Base-by-base conservation (phyloP, 1,140 invertebrate genomes). In the Caerostris extrusa region DNA sequence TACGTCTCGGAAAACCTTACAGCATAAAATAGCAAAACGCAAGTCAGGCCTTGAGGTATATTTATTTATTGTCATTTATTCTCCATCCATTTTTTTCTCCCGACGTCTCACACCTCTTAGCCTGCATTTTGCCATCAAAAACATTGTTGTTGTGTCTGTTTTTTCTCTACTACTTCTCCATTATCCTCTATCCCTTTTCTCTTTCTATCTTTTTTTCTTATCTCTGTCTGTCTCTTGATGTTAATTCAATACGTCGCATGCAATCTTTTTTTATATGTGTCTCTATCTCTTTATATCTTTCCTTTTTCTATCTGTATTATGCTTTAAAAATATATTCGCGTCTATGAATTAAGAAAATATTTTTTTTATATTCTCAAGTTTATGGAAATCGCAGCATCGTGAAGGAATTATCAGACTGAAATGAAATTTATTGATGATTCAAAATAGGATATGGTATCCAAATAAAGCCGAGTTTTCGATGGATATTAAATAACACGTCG, bases 21-120 rank as follows among this genome's bases (percentile, higher is more conserved):
- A 87, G 85, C 58, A 61, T 60, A 87, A 87, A 87, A 55, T 87
- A 58, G 55, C 85, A 5, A 87, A 87, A 87, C 85, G 58, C 85
- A 87, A 87, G 85, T 87, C 85, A 87, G 56, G 34, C 56, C 58
- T 87, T 12, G 85, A 87, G 85, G 85, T 87, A 87, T 82, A 71
- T 71, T 82, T 82, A 55, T 87, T 87, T 87, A 87, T 58, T 60
- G 56, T 82, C 55, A 82, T 82, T 82, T 82, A 57, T 82, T 82
- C 55, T 82, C 19, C 67, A 83, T 56, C 56, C 34, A 77, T n/a
- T n/a, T 77, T n/a, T 87, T 17, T 87, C 8, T n/a, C 19, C 19
- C 14, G 14, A 10, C 19, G 34, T 87, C 17, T 12, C 14, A 60
- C 85, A 58, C 58, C 56, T 87, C 85, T 56, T 14, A 50, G 34